Base-by-base conservation (phyloP, 2,113 vertebrate species). In the Struthidea cinerea region DNA sequence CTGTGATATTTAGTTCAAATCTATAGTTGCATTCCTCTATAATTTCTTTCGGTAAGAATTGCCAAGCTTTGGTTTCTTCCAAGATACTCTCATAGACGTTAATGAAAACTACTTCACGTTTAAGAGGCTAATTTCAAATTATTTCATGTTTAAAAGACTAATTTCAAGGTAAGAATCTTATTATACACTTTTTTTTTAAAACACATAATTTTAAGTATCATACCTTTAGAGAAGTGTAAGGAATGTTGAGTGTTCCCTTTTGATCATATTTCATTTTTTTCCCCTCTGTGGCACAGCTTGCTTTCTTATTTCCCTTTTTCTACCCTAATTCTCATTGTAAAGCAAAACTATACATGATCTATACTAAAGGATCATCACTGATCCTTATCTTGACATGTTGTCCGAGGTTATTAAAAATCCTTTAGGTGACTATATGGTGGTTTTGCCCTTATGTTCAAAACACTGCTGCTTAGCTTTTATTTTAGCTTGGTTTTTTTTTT, bases 401-500 rank as follows among this genome's bases (percentile, higher is more conserved):
- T 50, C 9, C 10, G 21, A 50, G 11, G 19, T 22, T 71, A 82
- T 35, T 69, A 80, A 75, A 61, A 70, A 49, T 35, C 6, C 2
- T 70, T 84, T 33, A 47, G 15, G 8, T 75, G 41, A 8, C 9
- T 83, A 3, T 23, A 47, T 63, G 5, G 13, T 55, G 16, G 1
- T 47, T 87, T 81, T 81, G 2, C 9, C 14, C 9, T 28, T 52
- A 23, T 16, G 20, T n/a, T 79, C 20, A 74, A 77, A 73, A 1
- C 7, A 53, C 13, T 41, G 3, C 16, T 84, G 6, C 15, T 87
- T 74, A 59, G 6, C 3, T 59, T 68, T 39, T 46, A 28, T 75
- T 76, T 53, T 28, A 17, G 2, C 0, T 0, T 24, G 6, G 1
- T 6, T 41, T 14, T 13, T 16, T 6, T 33, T 3, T 49, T 11